Conservation (phyloP, 2,888 invertebrate species). For the Dysmachus trigonus region DNA sequence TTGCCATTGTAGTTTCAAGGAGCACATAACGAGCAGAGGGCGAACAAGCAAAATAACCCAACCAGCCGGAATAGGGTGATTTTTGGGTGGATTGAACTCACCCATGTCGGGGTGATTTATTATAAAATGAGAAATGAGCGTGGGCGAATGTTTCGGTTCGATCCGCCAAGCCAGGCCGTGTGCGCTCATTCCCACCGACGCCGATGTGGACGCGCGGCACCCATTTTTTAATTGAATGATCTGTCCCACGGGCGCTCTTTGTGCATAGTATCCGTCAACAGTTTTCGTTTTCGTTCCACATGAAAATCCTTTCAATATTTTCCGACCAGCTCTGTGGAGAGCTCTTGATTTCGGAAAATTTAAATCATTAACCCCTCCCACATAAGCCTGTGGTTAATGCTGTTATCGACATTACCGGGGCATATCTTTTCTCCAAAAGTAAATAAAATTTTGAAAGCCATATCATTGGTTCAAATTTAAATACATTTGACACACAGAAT, state of each 20-base stretch:
- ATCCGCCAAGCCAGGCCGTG: neutral
- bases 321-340: neutral
- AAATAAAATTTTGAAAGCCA: neutral
- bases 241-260: slow-evolving; percentile 7
- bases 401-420: neutral
- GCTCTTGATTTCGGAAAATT: slow-evolving; percentile 4
- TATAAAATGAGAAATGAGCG: slow-evolving; percentile 29
- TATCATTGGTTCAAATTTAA: no score
- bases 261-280: neutral
- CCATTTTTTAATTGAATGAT: slow-evolving; percentile 35
- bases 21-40: slow-evolving; percentile 43
- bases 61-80: slow-evolving; percentile 42
- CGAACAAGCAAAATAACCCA: slow-evolving; percentile 35
- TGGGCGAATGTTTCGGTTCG: slow-evolving; percentile 23
- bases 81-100: slow-evolving; percentile 41
- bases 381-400: neutral
- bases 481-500: no score
- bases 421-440: neutral
- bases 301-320: slow-evolving; percentile 14
- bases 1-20: slow-evolving; percentile 43
- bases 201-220: neutral
- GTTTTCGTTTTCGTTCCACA: slow-evolving; percentile 26
- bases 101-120: slow-evolving; percentile 25
- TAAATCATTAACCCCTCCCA: neutral
- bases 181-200: neutral